phyloP scores from a whole-genome alignment of 2,888 invertebrate genomes.

The Acrobasis suavella region DNA sequence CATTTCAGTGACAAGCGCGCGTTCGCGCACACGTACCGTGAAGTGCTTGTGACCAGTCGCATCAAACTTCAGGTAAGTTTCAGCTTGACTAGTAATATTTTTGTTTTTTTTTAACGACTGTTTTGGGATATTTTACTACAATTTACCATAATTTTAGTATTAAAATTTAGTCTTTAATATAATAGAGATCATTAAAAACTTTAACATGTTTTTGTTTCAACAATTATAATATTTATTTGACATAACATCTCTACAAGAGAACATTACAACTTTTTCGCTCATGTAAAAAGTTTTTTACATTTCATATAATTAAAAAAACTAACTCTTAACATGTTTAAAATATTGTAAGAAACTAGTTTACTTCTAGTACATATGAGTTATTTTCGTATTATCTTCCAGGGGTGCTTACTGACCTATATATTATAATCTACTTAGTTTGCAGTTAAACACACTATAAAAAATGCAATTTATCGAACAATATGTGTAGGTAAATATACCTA shows the following conservation, averaged over 20 bases:
- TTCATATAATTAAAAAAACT: not conserved
- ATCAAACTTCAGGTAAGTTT: constrained; percentile 67
- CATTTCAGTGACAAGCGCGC: constrained; percentile 67
- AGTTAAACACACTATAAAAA: not conserved
- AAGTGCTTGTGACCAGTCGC: constrained; percentile 45
- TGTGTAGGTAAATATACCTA: not conserved
- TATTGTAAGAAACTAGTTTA: not conserved
- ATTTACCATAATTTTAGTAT: too few species aligned
- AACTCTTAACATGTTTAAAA: not conserved
- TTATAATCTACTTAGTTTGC: constrained; percentile 20
- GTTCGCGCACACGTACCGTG: constrained; percentile 49
- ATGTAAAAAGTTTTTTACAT: too few species aligned
- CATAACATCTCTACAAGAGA: not conserved
- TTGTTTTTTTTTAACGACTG: too few species aligned
- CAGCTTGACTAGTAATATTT: not conserved
- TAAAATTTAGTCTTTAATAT: too few species aligned
- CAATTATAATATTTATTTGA: too few species aligned
- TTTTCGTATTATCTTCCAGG: constrained; percentile 22
- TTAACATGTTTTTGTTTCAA: too few species aligned
- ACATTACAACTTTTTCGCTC: not conserved
- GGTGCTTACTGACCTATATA: constrained; percentile 36
- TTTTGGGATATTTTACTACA: too few species aligned
- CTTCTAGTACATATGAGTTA: constrained; percentile 8
- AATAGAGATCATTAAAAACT: too few species aligned
- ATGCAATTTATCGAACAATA: not conserved